Conservation (phyloP, 2,888 invertebrate species). For the Hipparchia semele region DNA sequence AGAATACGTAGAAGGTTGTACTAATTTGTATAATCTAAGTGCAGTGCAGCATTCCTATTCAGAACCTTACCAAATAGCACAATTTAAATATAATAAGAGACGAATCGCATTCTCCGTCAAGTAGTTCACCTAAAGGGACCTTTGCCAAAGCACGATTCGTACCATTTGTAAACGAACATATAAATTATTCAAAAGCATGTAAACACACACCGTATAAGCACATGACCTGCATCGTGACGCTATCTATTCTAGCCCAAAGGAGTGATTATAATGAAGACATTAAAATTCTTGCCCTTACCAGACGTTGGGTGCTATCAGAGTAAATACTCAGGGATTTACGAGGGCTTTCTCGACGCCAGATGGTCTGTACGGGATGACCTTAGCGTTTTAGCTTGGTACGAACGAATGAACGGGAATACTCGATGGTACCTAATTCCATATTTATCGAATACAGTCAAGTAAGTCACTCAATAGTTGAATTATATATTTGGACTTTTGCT, state of each 20-base stretch:
- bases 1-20: background rate
- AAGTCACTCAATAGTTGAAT: too few species aligned
- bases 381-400: slow-evolving; percentile 33
- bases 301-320: slow-evolving; percentile 33
- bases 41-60: background rate
- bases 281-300: slow-evolving; percentile 63
- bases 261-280: slow-evolving; percentile 64
- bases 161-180: slow-evolving; percentile 40
- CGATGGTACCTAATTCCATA: background rate
- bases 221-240: slow-evolving; percentile 47
- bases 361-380: slow-evolving; percentile 50
- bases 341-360: slow-evolving; percentile 57
- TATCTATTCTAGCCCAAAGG: slow-evolving; percentile 47
- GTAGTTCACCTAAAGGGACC: slow-evolving; percentile 25
- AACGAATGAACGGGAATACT: background rate
- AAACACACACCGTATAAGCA: slow-evolving; percentile 45
- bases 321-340: slow-evolving; percentile 44
- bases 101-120: slow-evolving; percentile 20
- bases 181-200: slow-evolving; percentile 47
- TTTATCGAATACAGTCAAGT: too few species aligned
- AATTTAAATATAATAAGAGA: slow-evolving; percentile 18
- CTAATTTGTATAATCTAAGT: slow-evolving; percentile 1
- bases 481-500: too few species aligned
- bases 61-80: slow-evolving; percentile 1
- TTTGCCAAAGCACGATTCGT: slow-evolving; percentile 41